phyloP scores from a whole-genome alignment of 64 coral and sea anemone species.

The Porites lutea region DNA sequence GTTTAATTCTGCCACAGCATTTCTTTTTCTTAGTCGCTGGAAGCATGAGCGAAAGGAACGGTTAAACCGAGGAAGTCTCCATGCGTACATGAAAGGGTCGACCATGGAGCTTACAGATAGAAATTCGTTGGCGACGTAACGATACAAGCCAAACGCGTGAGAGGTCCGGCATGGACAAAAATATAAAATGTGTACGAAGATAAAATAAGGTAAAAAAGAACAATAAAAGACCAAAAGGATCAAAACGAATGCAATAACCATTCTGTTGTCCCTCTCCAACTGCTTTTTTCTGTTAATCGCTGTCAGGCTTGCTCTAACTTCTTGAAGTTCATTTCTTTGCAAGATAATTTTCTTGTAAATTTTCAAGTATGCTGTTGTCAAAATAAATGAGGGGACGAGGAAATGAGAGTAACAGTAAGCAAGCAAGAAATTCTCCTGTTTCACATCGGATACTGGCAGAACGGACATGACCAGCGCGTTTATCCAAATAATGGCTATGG shows the following conservation, averaged over 20 bases:
- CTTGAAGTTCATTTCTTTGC: conserved; percentile 13
- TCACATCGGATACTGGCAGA: conserved; percentile 13
- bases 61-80: conserved; percentile 21
- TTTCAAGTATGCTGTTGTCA: conserved; percentile 24
- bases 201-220: conserved; percentile 31
- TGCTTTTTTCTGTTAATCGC: neutral
- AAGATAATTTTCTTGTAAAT: conserved; percentile 10
- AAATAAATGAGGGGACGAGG: conserved; percentile 20
- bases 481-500: neutral
- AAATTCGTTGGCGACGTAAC: conserved; percentile 13
- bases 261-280: conserved; percentile 36
- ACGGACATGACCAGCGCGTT: conserved; percentile 24
- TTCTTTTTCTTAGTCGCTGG: neutral
- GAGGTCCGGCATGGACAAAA: conserved; percentile 22
- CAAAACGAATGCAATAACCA: neutral
- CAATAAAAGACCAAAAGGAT: conserved; percentile 17
- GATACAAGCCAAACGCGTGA: neutral
- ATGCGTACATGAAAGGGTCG: conserved; percentile 34
- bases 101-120: conserved; percentile 7
- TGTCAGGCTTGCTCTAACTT: conserved; percentile 16
- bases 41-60: conserved; percentile 4
- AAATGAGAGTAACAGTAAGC: conserved; percentile 47
- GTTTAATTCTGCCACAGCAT: neutral
- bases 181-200: conserved; percentile 9
- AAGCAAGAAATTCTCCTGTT: conserved; percentile 16